phyloP scores from a whole-genome alignment of 2,113 vertebrate species.

The Aspidoscelis tigris region DNA sequence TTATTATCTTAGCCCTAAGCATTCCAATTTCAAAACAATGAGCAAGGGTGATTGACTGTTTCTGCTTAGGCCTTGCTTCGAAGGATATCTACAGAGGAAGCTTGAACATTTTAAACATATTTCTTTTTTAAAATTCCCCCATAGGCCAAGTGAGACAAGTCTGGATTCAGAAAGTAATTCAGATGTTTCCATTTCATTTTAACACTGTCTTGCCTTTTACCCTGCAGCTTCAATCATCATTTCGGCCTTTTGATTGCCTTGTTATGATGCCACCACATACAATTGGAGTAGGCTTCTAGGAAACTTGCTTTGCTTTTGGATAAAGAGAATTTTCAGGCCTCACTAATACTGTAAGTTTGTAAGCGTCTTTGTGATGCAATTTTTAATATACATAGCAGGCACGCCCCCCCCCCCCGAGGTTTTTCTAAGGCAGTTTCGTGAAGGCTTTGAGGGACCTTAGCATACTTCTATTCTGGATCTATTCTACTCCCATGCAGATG shows the following conservation, averaged over 20 bases:
- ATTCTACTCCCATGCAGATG: too few relatives aligned
- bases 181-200: constrained; percentile 48
- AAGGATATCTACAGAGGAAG: not conserved
- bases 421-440: too few relatives aligned
- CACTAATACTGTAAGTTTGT: constrained; percentile 59
- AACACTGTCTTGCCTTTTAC: constrained; percentile 40
- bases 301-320: constrained; percentile 65
- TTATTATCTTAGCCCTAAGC: constrained; percentile 17
- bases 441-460: too few relatives aligned
- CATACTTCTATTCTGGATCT: too few relatives aligned
- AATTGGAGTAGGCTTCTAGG: constrained; percentile 48
- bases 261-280: constrained; percentile 24
- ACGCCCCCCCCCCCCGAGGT: too few relatives aligned
- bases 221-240: constrained; percentile 44
- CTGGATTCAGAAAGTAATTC: constrained; percentile 44
- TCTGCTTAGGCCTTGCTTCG: constrained; percentile 1
- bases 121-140: constrained; percentile 49
- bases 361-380: constrained; percentile 48
- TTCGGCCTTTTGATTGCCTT: constrained; percentile 55
- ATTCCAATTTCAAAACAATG: constrained; percentile 20
- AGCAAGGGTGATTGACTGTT: not conserved
- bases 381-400: constrained; percentile 34
- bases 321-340: constrained; percentile 59
- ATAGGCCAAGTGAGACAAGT: constrained; percentile 45
- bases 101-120: constrained; percentile 35